phyloP scores from a whole-genome alignment of 2,113 vertebrate species.

The Raja brachyura region DNA sequence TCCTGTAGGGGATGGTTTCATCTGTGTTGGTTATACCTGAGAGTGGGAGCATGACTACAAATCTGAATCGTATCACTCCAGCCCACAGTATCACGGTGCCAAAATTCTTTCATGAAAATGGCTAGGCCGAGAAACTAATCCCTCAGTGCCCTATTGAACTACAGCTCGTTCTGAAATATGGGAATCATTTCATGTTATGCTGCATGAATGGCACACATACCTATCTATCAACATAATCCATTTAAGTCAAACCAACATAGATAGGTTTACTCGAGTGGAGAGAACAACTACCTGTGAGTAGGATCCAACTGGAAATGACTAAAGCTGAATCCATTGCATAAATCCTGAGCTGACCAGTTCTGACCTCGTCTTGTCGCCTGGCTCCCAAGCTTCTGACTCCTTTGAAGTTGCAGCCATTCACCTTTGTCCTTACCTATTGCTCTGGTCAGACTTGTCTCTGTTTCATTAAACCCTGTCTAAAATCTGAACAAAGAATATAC shows the following conservation, averaged over 20 bases:
- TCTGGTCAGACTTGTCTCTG: neutral
- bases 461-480: neutral
- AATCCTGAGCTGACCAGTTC: neutral
- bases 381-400: neutral
- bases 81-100: neutral
- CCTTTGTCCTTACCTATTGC: neutral
- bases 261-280: neutral
- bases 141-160: neutral
- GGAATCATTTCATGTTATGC: constrained; percentile 13
- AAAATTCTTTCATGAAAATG: neutral
- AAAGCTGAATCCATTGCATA: neutral
- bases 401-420: neutral
- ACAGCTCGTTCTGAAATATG: neutral
- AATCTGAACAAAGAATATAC: neutral
- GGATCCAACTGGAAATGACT: neutral
- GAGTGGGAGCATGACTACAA: neutral
- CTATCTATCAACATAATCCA: constrained; percentile 20
- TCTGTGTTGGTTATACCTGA: neutral
- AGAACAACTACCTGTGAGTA: neutral
- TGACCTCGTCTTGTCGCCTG: neutral
- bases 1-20: neutral
- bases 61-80: neutral
- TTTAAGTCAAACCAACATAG: neutral
- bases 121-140: neutral
- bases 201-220: constrained; percentile 31